These are phyloP conservation scores for Avahi laniger DNA, from an alignment of 2,797 vertebrate species.

Conservation along the genomic window DNA sequence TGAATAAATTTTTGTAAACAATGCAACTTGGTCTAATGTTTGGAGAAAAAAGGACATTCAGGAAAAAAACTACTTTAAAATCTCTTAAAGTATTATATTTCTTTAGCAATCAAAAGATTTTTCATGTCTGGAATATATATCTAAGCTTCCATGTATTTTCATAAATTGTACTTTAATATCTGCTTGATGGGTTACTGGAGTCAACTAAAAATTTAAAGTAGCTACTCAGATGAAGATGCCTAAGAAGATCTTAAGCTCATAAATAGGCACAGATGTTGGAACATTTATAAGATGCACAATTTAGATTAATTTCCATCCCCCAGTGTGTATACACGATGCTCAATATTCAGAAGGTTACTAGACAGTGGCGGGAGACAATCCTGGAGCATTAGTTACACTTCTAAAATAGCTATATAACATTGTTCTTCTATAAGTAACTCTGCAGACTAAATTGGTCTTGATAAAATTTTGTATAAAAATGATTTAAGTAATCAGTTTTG, in stretches of 20 bases:
- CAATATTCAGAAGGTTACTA: slow-evolving; percentile 38
- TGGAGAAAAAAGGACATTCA: slow-evolving; percentile 84
- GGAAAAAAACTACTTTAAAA: slow-evolving; percentile 75
- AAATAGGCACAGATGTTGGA: slow-evolving; percentile 32
- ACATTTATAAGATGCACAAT: slow-evolving; percentile 42
- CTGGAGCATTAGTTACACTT: slow-evolving; percentile 27
- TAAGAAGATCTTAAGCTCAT: slow-evolving; percentile 53
- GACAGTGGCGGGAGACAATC: not conserved
- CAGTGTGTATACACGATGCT: not conserved
- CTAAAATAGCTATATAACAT: slow-evolving; percentile 26
- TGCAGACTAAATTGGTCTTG: slow-evolving; percentile 24
- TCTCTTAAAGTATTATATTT: slow-evolving; percentile 67
- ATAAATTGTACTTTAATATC: slow-evolving; percentile 50
- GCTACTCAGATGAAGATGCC: slow-evolving; percentile 11
- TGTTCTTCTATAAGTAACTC: slow-evolving; percentile 4
- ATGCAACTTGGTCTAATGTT: slow-evolving; percentile 96
- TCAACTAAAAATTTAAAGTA: slow-evolving; percentile 68
- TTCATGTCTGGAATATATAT: slow-evolving; percentile 65
- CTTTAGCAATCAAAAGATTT: slow-evolving; percentile 67
- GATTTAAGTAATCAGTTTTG: slow-evolving; percentile 40
- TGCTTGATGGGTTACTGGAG: slow-evolving; percentile 64
- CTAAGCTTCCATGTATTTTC: slow-evolving; percentile 60
- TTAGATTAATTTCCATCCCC: slow-evolving; percentile 34
- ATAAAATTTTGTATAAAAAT: slow-evolving; percentile 45
- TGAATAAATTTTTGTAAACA: slow-evolving; percentile 99